Conservation (phyloP, 2,113 vertebrate genomes). For the Indicator indicator region DNA sequence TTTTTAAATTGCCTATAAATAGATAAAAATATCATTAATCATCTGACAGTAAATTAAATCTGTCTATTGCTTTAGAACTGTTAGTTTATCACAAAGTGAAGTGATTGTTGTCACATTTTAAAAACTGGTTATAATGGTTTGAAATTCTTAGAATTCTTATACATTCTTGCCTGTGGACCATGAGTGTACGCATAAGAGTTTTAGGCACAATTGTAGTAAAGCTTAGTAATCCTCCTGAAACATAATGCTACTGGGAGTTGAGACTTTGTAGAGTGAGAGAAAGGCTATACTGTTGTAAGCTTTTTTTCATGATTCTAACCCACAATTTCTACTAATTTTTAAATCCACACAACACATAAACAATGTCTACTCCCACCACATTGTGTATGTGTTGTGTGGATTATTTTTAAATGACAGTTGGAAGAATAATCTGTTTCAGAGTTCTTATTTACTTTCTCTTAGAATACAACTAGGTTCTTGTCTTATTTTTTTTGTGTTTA, state of each 20-base stretch:
- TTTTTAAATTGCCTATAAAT: neutral
- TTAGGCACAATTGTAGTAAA: neutral
- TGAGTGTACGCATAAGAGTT: neutral
- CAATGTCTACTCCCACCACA: too few relatives aligned
- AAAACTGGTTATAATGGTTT: neutral
- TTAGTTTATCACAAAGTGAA: neutral
- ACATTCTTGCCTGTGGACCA: neutral
- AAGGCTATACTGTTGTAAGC: too few relatives aligned
- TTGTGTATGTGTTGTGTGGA: neutral
- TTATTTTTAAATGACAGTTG: neutral
- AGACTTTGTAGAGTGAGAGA: too few relatives aligned
- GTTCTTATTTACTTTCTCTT: neutral
- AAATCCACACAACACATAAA: too few relatives aligned
- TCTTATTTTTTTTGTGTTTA: neutral
- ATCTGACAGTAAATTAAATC: neutral
- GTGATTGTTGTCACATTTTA: neutral
- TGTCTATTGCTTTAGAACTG: neutral
- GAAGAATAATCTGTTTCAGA: neutral
- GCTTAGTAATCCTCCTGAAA: neutral
- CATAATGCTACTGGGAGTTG: neutral
- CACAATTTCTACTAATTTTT: neutral
- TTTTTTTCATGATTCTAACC: neutral
- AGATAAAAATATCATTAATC: neutral
- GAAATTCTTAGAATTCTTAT: neutral
- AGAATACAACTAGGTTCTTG: neutral